A percentile compares a stretch with the other conserved stretches of the same genome.
phyloP scores from a whole-genome alignment of 2,797 vertebrate genomes.

The Smutsia gigantea region DNA sequence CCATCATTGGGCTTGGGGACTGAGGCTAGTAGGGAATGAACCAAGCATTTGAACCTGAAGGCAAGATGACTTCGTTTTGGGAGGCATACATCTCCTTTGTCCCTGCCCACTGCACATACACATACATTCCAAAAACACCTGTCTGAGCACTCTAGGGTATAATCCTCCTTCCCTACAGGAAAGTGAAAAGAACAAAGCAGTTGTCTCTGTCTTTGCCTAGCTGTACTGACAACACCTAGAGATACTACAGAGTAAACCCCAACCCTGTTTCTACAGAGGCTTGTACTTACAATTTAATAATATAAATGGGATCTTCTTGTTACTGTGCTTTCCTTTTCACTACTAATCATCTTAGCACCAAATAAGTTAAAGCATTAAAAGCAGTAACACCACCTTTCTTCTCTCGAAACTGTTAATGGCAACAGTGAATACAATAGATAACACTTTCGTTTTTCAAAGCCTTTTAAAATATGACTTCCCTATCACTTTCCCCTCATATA shows the following conservation, averaged over 20 bases:
- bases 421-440: background rate
- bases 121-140: background rate
- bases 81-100: background rate
- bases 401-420: background rate
- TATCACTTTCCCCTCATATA: background rate
- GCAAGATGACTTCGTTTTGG: background rate
- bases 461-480: background rate
- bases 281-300: slow-evolving; percentile 14
- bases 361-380: background rate
- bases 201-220: background rate
- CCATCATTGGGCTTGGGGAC: background rate
- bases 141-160: background rate
- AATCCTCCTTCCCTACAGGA: background rate
- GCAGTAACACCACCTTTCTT: background rate
- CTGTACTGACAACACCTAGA: background rate
- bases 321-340: background rate
- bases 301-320: background rate
- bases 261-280: background rate
- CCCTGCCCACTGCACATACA: background rate
- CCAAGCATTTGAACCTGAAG: background rate
- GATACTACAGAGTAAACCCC: background rate
- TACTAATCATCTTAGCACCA: background rate
- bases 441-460: background rate
- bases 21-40: background rate
- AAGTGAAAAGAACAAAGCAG: background rate